phyloP scores from a whole-genome alignment of 1,140 invertebrate species.

The Leptonema lineaticorne region DNA sequence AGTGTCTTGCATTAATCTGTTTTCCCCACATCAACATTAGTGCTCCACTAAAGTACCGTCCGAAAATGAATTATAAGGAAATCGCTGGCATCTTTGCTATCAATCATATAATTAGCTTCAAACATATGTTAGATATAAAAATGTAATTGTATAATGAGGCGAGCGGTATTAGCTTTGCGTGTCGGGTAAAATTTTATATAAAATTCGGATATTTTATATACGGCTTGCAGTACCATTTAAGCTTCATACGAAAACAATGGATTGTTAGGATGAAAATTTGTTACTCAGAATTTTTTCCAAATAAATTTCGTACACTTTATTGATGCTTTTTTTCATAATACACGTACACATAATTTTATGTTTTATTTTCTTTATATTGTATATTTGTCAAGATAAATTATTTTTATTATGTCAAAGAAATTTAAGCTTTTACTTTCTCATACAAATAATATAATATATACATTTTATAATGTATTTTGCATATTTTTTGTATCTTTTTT shows the following conservation, averaged over 20 bases:
- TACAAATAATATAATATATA: no score
- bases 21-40: slow-evolving; percentile 29
- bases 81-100: slow-evolving; percentile 27
- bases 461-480: no score
- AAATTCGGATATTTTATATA: not conserved
- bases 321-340: no score
- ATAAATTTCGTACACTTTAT: no score
- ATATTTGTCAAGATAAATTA: no score
- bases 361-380: no score
- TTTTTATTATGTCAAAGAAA: no score
- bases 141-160: slow-evolving; percentile 25
- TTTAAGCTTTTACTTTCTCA: no score
- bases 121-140: slow-evolving; percentile 30
- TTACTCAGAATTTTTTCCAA: no score
- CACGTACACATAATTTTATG: no score
- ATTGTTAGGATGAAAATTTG: no score
- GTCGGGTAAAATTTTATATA: slow-evolving; percentile 10
- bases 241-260: slow-evolving; percentile 6
- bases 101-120: slow-evolving; percentile 29
- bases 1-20: slow-evolving; percentile 29
- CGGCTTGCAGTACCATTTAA: not conserved
- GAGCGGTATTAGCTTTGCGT: slow-evolving; percentile 22
- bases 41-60: slow-evolving; percentile 15
- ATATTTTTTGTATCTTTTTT: no score
- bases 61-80: slow-evolving; percentile 32